A percentile compares a stretch with the other conserved stretches of the same genome.
phyloP scores from a whole-genome alignment of 2,113 vertebrate genomes.

The Tylochromis polylepis region DNA sequence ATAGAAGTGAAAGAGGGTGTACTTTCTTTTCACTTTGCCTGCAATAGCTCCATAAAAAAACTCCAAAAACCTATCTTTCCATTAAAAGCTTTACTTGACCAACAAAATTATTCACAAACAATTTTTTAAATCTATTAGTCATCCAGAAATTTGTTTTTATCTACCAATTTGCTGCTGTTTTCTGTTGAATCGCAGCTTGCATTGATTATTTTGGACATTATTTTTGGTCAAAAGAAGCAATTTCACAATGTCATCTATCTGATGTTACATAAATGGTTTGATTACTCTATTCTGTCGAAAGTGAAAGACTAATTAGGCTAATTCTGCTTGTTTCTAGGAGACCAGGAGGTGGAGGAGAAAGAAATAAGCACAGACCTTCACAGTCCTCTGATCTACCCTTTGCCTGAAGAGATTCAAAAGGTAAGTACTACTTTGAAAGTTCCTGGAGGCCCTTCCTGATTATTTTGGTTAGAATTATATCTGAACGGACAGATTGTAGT shows the following conservation, averaged over 20 bases:
- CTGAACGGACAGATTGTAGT: not conserved
- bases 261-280: not conserved
- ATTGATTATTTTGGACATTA: not conserved
- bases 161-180: not conserved
- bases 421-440: slow-evolving; percentile 31
- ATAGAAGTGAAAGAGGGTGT: not conserved
- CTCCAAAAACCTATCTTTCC: not conserved
- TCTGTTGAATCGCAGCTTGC: not conserved
- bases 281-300: not conserved
- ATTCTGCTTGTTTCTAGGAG: slow-evolving; percentile 43
- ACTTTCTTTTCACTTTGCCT: not conserved
- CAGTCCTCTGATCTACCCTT: slow-evolving; percentile 55
- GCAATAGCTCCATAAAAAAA: not conserved
- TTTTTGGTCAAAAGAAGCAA: not conserved
- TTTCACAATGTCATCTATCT: not conserved
- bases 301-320: not conserved
- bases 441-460: not conserved
- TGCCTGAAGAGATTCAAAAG: slow-evolving; percentile 74
- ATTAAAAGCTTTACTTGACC: not conserved
- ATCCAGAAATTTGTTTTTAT: not conserved
- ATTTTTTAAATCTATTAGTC: not conserved
- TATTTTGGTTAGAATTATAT: not conserved
- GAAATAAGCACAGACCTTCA: slow-evolving; percentile 48
- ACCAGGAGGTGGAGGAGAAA: slow-evolving; percentile 24
- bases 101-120: not conserved